phyloP scores from a whole-genome alignment of 1,140 invertebrate species.

The Drosophila arizonae region DNA sequence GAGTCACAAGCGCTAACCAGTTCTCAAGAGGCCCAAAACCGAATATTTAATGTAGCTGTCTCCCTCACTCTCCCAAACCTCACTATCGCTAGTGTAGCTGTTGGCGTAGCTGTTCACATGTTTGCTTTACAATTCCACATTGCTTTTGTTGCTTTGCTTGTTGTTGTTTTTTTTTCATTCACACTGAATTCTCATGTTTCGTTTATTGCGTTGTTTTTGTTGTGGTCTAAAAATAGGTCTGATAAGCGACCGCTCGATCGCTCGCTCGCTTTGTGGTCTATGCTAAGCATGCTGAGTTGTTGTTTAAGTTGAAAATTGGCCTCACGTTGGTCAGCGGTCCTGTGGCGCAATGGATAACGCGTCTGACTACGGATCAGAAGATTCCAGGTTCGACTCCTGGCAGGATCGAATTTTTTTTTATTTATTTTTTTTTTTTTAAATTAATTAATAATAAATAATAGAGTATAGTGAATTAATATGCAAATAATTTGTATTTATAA shows the following conservation, averaged over 20 bases:
- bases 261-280: not conserved
- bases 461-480: not conserved
- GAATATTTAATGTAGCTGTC: constrained; percentile 13
- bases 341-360: constrained; percentile 89
- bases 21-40: constrained; percentile 26
- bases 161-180: constrained; percentile 28
- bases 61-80: not conserved
- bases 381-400: constrained; percentile 89
- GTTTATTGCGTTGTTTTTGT: constrained; percentile 34
- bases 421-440: constrained; percentile 20
- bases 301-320: not conserved
- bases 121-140: constrained; percentile 2
- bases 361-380: constrained; percentile 89
- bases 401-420: constrained; percentile 84
- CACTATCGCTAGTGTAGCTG: not conserved
- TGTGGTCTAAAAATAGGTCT: constrained; percentile 32
- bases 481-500: not conserved
- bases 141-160: constrained; percentile 4
- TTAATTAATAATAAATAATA: not conserved
- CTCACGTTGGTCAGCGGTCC: constrained; percentile 75
- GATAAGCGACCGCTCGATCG: constrained; percentile 29
- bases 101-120: constrained; percentile 8
- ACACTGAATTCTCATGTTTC: constrained; percentile 41
- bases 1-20: constrained; percentile 32
- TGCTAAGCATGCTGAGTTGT: not conserved